Percentiles rank a stretch among this genome's conserved stretches.
These are phyloP conservation scores for Dasypus novemcinctus DNA, from an alignment of 2,113 vertebrate species.

Conservation along the genomic window DNA sequence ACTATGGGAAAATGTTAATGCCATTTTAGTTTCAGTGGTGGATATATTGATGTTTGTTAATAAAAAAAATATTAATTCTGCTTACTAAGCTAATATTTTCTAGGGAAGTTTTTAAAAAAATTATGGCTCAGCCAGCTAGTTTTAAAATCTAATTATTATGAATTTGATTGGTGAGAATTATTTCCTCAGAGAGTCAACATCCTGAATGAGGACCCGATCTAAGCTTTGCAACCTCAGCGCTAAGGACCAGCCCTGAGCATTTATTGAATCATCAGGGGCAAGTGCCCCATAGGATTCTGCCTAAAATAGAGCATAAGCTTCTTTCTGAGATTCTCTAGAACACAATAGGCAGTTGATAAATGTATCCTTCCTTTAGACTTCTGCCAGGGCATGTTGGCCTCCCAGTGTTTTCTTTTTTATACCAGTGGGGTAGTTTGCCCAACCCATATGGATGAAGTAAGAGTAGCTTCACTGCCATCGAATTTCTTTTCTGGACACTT, in stretches of 20 bases:
- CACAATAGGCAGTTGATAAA: not conserved
- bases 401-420: not conserved
- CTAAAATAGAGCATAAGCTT: not conserved
- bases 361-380: not conserved
- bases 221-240: not conserved
- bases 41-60: not conserved
- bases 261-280: not conserved
- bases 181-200: not conserved
- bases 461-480: not conserved
- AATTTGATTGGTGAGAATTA: not conserved
- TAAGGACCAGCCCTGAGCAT: not conserved
- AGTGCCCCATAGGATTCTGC: not conserved
- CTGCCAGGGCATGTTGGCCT: too few relatives aligned
- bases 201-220: not conserved
- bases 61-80: not conserved
- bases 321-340: not conserved
- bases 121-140: not conserved
- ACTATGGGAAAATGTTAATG: not conserved
- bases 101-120: not conserved
- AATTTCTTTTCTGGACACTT: not conserved
- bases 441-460: not conserved
- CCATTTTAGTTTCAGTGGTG: not conserved
- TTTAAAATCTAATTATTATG: not conserved
- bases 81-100: not conserved
- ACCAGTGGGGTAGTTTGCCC: not conserved